Base-by-base conservation (phyloP, 35 echinoderm and acorn worm species). In the Ophiothrix spiculata region DNA sequence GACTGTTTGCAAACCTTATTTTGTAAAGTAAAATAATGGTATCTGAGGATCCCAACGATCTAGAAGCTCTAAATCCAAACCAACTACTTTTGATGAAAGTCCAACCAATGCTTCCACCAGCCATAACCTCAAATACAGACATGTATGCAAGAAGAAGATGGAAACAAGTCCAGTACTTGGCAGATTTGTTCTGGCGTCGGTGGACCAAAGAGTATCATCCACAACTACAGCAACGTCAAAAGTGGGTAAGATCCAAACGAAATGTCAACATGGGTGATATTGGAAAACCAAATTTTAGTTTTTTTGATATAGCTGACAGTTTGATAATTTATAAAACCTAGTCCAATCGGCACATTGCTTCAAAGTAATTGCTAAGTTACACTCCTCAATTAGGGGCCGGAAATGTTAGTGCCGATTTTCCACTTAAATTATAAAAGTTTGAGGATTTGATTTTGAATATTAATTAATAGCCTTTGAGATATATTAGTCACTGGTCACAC, bases 191-290 rank as follows among this genome's bases (percentile, higher is more conserved):
- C 37, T 95, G 93, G 93, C 42, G 73, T 1, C 31, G 89, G 34
- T 95, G 93, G 93, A 33, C 73, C 21, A 75, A 56, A 45, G 82
- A 91, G 64, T 91, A 91, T 74, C 73, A 91, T 31, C 93, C 93
- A 16, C 23, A 29, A 40, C 73, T 91, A 15, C 84, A 91, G 80
- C 33, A 88, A n/a, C 35, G 85, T 14, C 90, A 91, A 64, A 91
- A 87, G 41, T 91, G 90, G 90, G n/a, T 76, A 33, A 25, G 35
- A 77, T 41, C 39, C 31, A 28, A 74, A 39, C 28, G 38, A 45
- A 91, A 91, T 31, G 23, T 91, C 31, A 8, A 85, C 21, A 23
- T 56, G 60, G 83, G 76, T 6, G 83, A 91, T 45, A 38, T 91
- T 40, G 89, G n/a, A n/a, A n/a, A n/a, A n/a, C n/a, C n/a, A n/a